Base-by-base conservation (phyloP, 2,888 invertebrate genomes). In the Lumbricus terrestris region DNA sequence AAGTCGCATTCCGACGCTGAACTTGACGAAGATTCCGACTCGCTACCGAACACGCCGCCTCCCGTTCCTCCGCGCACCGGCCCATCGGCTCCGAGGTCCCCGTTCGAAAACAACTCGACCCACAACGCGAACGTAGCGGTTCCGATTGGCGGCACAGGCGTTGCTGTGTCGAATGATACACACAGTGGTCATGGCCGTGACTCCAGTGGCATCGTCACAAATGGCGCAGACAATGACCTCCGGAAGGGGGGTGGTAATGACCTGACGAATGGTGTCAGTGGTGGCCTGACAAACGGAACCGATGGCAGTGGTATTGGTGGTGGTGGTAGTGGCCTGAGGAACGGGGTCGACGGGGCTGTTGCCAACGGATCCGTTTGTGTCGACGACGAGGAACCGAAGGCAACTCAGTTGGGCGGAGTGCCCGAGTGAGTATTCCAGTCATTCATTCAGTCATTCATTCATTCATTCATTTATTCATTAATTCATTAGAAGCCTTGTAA, bases 21-120 rank as follows among this genome's bases (percentile, higher is more conserved):
- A 13, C 35, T 34, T n/a, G 91, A 91, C 38, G 54, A 82, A 38
- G 89, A 89, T 40, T 88, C 88, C 54, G 89, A 90, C 35, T 88
- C 82, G 35, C 88, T 40, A 37, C 69, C 89, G 23, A 90, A 89
- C 85, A 82, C 88, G 11, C 91, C 91, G 34, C 91, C 91, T 11
- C 91, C 91, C 18, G 88, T 90, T 18, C 91, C 91, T 3, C 91
- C 91, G 0, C 90, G 91, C 82, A 38, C 47, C 0, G 82, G 89
- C 88, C 89, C 69, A 15, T 33, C 82, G 13, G n/a, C 69, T 23
- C 37, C 23, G 2, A 85, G 85, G 23, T 8, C 35, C 85, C 35
- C 34, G 35, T 85, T 85, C n/a, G 23, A 1, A 33, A 85, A 85
- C n/a, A 6, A 13, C 1, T 85, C 85, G 6, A 16, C 35, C 35